Conservation (phyloP, 1,140 invertebrate species). For the Cydia amplana region DNA sequence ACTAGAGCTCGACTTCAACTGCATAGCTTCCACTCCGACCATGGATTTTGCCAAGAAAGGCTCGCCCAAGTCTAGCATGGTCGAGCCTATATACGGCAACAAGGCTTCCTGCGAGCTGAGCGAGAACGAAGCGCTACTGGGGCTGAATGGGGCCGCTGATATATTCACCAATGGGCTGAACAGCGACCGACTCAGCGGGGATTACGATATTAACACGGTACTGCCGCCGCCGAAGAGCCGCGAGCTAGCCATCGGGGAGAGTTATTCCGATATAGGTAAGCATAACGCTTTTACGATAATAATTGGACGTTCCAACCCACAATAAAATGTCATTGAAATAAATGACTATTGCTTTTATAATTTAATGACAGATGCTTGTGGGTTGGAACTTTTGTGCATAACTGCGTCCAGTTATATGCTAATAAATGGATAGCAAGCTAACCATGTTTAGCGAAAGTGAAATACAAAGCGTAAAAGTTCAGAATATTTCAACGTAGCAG, state of each 20-base stretch:
- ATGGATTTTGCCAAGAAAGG: slow-evolving; percentile 71
- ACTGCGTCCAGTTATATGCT: no score
- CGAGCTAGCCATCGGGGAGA: slow-evolving; percentile 77
- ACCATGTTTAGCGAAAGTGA: no score
- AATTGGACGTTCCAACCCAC: no score
- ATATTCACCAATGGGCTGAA: slow-evolving; percentile 70
- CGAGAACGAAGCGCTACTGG: slow-evolving; percentile 66
- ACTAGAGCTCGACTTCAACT: slow-evolving; percentile 76
- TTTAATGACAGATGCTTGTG: no score
- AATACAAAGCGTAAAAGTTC: no score
- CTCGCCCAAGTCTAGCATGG: slow-evolving; percentile 70
- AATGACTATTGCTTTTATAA: no score
- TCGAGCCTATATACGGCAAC: slow-evolving; percentile 73
- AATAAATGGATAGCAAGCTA: no score
- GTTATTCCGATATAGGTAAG: slow-evolving; percentile 79
- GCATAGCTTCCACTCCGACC: slow-evolving; percentile 71
- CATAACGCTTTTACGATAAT: slow-evolving; percentile 45
- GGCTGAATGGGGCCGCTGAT: slow-evolving; percentile 64
- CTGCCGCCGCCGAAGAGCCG: slow-evolving; percentile 75
- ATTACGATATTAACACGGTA: slow-evolving; percentile 76
- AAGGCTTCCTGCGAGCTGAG: slow-evolving; percentile 70
- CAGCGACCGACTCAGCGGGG: slow-evolving; percentile 70
- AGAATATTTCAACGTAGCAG: no score
- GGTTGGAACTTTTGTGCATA: no score
- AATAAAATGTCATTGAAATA: no score